Conservation (phyloP, 1,140 invertebrate genomes). For the Hylyphantes graminicola region DNA sequence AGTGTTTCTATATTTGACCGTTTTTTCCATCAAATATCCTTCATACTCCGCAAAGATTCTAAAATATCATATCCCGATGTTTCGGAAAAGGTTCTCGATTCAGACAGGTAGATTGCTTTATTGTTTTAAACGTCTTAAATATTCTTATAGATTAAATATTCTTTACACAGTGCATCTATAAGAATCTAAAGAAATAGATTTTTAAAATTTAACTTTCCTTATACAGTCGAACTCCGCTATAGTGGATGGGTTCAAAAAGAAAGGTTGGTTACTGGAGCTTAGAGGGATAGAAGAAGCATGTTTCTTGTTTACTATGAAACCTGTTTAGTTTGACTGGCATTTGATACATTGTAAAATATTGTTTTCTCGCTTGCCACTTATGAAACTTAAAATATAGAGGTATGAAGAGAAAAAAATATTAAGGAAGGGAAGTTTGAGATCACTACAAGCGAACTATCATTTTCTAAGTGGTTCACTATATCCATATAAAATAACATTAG, state of each 20-base stretch:
- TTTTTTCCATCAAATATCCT: constrained; percentile 58
- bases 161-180: not conserved
- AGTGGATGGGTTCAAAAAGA: no score
- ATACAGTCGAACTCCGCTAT: not conserved
- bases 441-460: no score
- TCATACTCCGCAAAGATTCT: constrained; percentile 54
- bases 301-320: no score
- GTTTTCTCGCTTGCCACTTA: no score
- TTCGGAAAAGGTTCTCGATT: constrained; percentile 53
- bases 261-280: no score
- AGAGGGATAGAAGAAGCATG: not conserved
- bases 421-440: no score
- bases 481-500: no score
- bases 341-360: no score
- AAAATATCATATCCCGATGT: constrained; percentile 59
- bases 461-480: no score
- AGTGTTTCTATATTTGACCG: constrained; percentile 58
- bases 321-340: no score
- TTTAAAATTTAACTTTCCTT: not conserved
- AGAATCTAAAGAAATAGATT: not conserved
- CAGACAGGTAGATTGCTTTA: constrained; percentile 47
- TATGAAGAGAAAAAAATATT: not conserved
- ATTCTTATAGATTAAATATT: not conserved
- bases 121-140: not conserved
- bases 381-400: no score